phyloP scores from a whole-genome alignment of 1,140 invertebrate species.

The Asbolus verrucosus region DNA sequence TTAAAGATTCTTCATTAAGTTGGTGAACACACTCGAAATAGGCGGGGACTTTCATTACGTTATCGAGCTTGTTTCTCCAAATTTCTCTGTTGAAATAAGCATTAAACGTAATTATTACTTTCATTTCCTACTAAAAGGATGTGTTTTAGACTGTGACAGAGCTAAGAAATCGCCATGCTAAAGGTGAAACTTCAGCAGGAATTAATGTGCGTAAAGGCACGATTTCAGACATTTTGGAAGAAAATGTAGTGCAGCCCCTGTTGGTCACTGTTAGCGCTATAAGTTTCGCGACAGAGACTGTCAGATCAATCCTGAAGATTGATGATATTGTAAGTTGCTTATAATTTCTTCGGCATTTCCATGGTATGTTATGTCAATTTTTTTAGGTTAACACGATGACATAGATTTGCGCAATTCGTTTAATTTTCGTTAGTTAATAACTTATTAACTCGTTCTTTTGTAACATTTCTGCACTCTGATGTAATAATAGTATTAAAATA shows the following conservation, averaged over 20 bases:
- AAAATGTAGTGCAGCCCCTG: constrained; percentile 98
- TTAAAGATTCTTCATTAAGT: no score
- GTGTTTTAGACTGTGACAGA: constrained; percentile 90
- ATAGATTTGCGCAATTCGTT: constrained; percentile 53
- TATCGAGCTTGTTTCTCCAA: no score
- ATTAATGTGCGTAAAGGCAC: constrained; percentile 97
- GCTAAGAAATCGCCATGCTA: constrained; percentile 92
- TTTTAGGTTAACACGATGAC: constrained; percentile 67
- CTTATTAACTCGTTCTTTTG: constrained; percentile 42
- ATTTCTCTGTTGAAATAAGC: no score
- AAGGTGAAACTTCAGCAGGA: constrained; percentile 85
- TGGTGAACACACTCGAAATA: no score
- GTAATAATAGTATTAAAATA: constrained; percentile 18
- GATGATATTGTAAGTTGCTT: constrained; percentile 89
- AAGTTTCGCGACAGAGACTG: constrained; percentile 95
- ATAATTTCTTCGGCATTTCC: not conserved
- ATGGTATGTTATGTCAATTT: no score
- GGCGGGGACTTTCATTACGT: no score
- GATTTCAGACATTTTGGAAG: constrained; percentile 96
- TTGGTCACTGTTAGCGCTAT: constrained; percentile 95
- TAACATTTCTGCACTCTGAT: not conserved
- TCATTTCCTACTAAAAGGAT: constrained; percentile 35
- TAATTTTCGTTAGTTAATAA: no score
- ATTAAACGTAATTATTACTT: not conserved
- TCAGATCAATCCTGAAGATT: constrained; percentile 98